Percentiles rank a stretch among this genome's conserved stretches.
phyloP scores from a whole-genome alignment of 2,888 invertebrate species.

The Crocallis elinguaria region DNA sequence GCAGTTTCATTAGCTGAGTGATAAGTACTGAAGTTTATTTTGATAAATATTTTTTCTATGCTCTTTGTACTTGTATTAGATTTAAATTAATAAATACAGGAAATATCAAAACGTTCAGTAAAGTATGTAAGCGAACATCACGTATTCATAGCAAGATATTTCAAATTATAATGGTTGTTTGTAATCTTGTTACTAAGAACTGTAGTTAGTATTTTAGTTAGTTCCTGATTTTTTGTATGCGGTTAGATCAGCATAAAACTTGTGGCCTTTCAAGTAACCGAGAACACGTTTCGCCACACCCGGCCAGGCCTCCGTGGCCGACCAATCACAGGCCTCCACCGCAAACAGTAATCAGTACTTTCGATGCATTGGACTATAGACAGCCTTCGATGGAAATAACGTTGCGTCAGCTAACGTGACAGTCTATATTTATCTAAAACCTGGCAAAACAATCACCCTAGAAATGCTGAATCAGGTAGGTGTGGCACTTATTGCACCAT shows the following conservation, averaged over 20 bases:
- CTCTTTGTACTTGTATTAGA: not conserved
- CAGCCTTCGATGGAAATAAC: slow-evolving; percentile 69
- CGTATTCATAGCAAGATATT: not conserved
- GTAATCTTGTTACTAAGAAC: slow-evolving; percentile 2
- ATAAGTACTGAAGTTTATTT: too few relatives aligned
- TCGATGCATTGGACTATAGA: slow-evolving; percentile 69
- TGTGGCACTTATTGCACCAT: slow-evolving; percentile 19
- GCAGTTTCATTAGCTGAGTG: too few relatives aligned
- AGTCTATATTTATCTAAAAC: too few relatives aligned
- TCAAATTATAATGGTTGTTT: not conserved
- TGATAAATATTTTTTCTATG: too few relatives aligned
- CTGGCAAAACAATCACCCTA: slow-evolving; percentile 9
- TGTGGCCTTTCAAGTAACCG: slow-evolving; percentile 53
- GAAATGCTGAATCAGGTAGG: slow-evolving; percentile 24
- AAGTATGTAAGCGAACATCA: not conserved
- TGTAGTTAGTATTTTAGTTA: not conserved
- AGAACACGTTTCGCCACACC: slow-evolving; percentile 76
- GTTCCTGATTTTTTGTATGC: slow-evolving; percentile 54
- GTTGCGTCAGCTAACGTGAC: slow-evolving; percentile 62
- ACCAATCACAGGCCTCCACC: slow-evolving; percentile 71
- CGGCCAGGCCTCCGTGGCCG: slow-evolving; percentile 73
- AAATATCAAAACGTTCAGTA: not conserved
- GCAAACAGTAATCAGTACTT: slow-evolving; percentile 67
- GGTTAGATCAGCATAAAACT: slow-evolving; percentile 42
- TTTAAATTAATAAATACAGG: not conserved